These are phyloP conservation scores for Cylindroiulus punctatus DNA, from an alignment of 2,888 invertebrate species.

Conservation along the genomic window DNA sequence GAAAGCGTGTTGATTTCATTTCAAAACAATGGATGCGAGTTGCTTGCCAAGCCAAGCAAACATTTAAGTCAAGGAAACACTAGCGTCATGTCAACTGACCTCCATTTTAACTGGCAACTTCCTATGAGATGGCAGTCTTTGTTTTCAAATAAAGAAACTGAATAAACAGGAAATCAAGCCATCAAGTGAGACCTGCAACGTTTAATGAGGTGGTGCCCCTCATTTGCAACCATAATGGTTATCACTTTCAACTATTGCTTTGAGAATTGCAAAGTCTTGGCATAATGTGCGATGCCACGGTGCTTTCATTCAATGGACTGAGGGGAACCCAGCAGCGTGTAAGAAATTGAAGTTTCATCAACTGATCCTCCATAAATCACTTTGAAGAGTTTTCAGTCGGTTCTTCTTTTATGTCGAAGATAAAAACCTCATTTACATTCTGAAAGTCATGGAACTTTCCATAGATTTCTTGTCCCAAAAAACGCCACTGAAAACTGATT, in stretches of 20 bases:
- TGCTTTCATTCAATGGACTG: neutral
- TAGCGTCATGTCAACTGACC: neutral
- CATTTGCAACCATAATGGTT: neutral
- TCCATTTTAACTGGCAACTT: slow-evolving; percentile 20
- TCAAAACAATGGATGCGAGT: neutral
- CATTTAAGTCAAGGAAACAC: slow-evolving; percentile 17
- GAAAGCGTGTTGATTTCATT: no score
- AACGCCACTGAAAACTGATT: neutral
- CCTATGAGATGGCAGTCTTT: neutral
- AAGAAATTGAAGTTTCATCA: neutral
- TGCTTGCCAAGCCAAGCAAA: neutral
- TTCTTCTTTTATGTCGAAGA: slow-evolving; percentile 1
- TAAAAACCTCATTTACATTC: slow-evolving; percentile 27
- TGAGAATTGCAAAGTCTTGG: neutral
- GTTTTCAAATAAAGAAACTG: neutral
- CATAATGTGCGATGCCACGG: neutral
- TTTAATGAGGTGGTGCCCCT: neutral
- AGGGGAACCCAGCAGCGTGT: neutral
- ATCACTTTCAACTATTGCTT: neutral
- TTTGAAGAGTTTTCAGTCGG: neutral
- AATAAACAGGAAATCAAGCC: slow-evolving; percentile 17
- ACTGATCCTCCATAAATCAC: neutral
- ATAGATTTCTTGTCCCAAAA: neutral
- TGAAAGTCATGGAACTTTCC: slow-evolving; percentile 29
- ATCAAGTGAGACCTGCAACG: neutral